These are phyloP conservation scores for Rhyacophila evoluta DNA, from an alignment of 2,888 invertebrate genomes.

Conservation along the genomic window DNA sequence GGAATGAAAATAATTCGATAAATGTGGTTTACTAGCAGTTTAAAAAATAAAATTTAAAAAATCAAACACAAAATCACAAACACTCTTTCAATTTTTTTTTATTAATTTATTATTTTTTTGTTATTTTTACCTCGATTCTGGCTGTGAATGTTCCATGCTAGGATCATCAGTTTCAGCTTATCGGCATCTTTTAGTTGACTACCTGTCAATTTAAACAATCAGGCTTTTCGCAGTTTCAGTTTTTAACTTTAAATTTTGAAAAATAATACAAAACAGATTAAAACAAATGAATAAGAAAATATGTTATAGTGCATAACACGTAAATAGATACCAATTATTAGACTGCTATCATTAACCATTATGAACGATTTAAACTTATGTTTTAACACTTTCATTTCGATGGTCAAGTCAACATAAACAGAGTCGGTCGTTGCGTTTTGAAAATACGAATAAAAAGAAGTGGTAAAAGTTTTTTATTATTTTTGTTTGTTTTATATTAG, in stretches of 20 bases:
- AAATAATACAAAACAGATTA: background rate
- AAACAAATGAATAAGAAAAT: too few species aligned
- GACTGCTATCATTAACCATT: too few species aligned
- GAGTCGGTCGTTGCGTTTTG: too few species aligned
- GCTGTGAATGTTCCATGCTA: constrained; percentile 90
- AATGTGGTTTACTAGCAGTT: background rate
- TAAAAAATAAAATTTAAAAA: background rate
- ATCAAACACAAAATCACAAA: background rate
- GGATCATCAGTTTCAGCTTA: constrained; percentile 89
- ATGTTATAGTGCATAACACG: too few species aligned
- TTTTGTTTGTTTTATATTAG: too few species aligned
- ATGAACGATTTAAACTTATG: too few species aligned
- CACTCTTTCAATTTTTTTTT: background rate
- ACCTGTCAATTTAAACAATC: constrained; percentile 41
- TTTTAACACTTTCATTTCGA: too few species aligned
- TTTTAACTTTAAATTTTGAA: background rate
- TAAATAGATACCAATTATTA: too few species aligned
- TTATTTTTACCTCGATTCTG: constrained; percentile 74
- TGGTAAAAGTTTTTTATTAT: too few species aligned
- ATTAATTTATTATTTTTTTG: background rate
- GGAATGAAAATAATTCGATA: background rate
- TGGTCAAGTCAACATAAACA: too few species aligned
- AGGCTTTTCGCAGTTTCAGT: constrained; percentile 19
- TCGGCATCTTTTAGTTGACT: constrained; percentile 77
- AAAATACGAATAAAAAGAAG: too few species aligned